Evolutionary conservation across 2,113 vertebrate species (phyloP).

Genomic region (Cyprinus carpio): DNA sequence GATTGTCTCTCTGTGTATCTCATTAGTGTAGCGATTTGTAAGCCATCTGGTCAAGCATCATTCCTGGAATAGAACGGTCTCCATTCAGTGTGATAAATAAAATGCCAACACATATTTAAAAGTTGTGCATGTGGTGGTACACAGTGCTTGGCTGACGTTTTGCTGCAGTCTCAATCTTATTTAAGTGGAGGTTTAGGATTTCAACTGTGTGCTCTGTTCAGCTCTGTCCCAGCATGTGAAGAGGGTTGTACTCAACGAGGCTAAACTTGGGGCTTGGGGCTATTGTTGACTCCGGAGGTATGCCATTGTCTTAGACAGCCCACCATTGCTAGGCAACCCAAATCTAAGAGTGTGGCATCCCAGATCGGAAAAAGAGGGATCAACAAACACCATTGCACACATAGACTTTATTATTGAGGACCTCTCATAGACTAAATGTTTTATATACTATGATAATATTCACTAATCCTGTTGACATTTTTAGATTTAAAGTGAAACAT

Average conservation of each 20-base stretch:
- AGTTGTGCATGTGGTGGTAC: background rate
- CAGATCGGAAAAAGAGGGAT: constrained; percentile 59
- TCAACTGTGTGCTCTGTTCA: background rate
- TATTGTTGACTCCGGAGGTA: constrained; percentile 62
- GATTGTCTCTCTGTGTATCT: constrained; percentile 24
- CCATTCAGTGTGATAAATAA: background rate
- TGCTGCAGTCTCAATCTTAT: background rate
- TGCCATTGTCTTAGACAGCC: constrained; percentile 58
- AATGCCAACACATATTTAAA: constrained; percentile 25
- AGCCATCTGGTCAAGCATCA: constrained; percentile 38
- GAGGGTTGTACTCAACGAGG: constrained; percentile 21
- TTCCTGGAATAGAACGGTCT: constrained; percentile 9
- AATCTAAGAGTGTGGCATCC: constrained; percentile 60
- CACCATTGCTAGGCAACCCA: constrained; percentile 68
- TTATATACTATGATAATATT: background rate
- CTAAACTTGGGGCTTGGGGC: constrained; percentile 48
- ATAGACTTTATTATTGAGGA: constrained; percentile 1
- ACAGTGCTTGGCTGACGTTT: background rate
- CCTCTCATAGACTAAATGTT: background rate
- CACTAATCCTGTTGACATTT: background rate
- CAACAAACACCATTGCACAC: constrained; percentile 42
- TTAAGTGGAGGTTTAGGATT: background rate
- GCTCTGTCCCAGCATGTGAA: constrained; percentile 27
- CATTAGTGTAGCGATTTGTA: constrained; percentile 26
- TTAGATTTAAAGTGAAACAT: background rate